Evolutionary conservation across 2,797 vertebrate genomes (phyloP).

Genomic region (Bryconaethiops microstoma): DNA sequence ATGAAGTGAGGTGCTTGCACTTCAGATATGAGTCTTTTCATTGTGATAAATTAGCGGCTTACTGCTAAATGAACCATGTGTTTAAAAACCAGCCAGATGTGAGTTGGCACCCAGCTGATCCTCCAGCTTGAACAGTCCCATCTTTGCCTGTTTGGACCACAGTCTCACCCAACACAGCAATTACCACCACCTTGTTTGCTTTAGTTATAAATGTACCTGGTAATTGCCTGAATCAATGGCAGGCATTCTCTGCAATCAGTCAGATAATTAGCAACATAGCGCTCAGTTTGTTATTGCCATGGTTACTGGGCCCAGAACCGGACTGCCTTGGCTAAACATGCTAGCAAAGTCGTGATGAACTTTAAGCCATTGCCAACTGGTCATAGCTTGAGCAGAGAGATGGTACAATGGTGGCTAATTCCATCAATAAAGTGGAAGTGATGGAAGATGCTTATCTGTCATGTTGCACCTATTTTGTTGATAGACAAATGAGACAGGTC

Average conservation of each 20-base stretch:
- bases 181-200: conserved; percentile 65
- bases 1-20: neutral
- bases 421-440: conserved; percentile 71
- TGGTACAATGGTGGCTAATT: conserved; percentile 35
- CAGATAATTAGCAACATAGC: conserved; percentile 63
- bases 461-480: too few species aligned
- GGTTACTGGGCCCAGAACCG: conserved; percentile 67
- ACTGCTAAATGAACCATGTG: neutral
- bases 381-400: conserved; percentile 64
- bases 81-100: conserved; percentile 44
- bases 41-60: conserved; percentile 38
- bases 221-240: conserved; percentile 76
- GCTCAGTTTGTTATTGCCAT: conserved; percentile 68
- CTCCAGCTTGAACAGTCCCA: neutral
- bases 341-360: conserved; percentile 67
- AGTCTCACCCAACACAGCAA: conserved; percentile 58
- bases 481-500: neutral
- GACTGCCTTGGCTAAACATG: conserved; percentile 55
- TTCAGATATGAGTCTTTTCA: neutral
- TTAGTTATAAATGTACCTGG: conserved; percentile 68
- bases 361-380: conserved; percentile 72
- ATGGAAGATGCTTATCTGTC: conserved; percentile 2
- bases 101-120: neutral
- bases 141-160: conserved; percentile 25
- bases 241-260: conserved; percentile 69